These are phyloP conservation scores for Brachyrhaphis roseni DNA, from an alignment of 2,797 vertebrate genomes.

Conservation along the genomic window DNA sequence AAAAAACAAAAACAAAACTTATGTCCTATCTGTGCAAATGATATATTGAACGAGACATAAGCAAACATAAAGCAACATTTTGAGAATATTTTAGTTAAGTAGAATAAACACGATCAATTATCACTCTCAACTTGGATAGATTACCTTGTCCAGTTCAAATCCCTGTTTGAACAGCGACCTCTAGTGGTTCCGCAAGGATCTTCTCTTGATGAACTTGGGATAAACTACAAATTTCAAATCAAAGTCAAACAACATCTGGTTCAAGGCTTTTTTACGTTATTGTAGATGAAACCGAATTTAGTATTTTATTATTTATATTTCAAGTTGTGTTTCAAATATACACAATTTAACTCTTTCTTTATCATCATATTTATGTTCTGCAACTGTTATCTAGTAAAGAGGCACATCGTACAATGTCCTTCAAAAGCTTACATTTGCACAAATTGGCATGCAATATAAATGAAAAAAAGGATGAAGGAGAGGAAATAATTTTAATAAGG, in stretches of 20 bases:
- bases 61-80: neutral
- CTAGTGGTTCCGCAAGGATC: slow-evolving; percentile 7
- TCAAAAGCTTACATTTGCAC: slow-evolving; percentile 16
- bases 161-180: slow-evolving; percentile 12
- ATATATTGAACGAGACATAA: neutral
- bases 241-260: neutral
- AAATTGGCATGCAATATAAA: neutral
- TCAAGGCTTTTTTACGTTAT: neutral
- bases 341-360: neutral
- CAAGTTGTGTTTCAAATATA: neutral
- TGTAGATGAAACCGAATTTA: neutral
- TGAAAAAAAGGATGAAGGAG: slow-evolving; percentile 22
- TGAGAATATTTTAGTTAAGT: neutral
- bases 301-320: neutral
- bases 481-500: slow-evolving; percentile 33
- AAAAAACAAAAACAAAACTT: neutral
- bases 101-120: neutral
- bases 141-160: neutral
- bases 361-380: neutral
- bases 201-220: neutral
- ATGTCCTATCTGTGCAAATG: neutral
- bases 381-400: neutral
- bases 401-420: slow-evolving; percentile 6
- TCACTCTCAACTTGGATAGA: neutral
- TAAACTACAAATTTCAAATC: slow-evolving; percentile 1